Evolutionary conservation across 2,888 invertebrate species (phyloP).

Genomic region (Coleophora flavipennella): DNA sequence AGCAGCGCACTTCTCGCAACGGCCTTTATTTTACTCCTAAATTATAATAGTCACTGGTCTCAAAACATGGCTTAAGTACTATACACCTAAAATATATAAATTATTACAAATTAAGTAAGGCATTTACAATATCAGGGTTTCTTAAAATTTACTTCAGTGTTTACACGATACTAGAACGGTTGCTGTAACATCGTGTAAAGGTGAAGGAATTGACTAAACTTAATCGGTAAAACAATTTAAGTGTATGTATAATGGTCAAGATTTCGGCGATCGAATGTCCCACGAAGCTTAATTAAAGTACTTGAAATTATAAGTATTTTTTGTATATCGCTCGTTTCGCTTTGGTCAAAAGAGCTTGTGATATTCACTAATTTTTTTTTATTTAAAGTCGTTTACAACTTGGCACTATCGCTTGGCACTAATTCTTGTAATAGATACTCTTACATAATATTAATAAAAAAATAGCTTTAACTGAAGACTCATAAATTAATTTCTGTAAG

Average conservation of each 20-base stretch:
- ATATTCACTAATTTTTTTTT: constrained; percentile 47
- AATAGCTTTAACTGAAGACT: constrained; percentile 50
- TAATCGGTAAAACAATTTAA: constrained; percentile 68
- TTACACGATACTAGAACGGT: constrained; percentile 61
- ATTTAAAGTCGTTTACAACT: constrained; percentile 62
- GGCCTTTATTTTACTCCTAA: constrained; percentile 59
- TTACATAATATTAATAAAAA: constrained; percentile 38
- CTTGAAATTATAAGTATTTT: constrained; percentile 15
- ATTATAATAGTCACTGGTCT: constrained; percentile 72
- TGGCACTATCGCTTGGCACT: constrained; percentile 71
- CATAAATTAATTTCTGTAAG: constrained; percentile 39
- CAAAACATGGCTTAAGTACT: constrained; percentile 73
- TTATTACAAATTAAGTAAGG: constrained; percentile 74
- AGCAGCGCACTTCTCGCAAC: constrained; percentile 51
- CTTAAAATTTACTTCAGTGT: constrained; percentile 58
- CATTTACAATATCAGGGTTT: constrained; percentile 70
- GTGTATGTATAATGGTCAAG: constrained; percentile 68
- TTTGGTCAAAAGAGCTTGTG: constrained; percentile 48
- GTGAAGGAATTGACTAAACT: constrained; percentile 68
- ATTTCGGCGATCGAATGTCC: constrained; percentile 69
- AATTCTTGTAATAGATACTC: constrained; percentile 44
- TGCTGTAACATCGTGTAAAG: constrained; percentile 63
- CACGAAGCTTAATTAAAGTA: constrained; percentile 41
- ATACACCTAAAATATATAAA: constrained; percentile 73
- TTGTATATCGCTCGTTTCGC: constrained; percentile 37